A percentile compares a stretch with the other conserved stretches of the same genome.
Conservation (phyloP, 2,888 invertebrate genomes). For the Micoletzkya japonica region DNA sequence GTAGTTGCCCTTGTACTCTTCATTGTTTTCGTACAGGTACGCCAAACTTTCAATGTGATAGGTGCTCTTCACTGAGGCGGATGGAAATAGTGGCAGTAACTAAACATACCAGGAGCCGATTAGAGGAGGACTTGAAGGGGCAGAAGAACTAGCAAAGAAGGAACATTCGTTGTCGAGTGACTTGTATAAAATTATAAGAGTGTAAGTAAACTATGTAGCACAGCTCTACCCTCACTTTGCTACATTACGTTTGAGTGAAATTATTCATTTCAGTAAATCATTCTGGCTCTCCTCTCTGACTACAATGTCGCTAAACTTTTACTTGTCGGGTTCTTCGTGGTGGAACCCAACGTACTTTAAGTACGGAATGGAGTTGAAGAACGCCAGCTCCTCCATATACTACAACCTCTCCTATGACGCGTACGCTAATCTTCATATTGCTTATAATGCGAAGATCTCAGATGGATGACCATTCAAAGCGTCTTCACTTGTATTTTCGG, state of each 20-base stretch:
- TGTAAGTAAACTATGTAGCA: slow-evolving; percentile 6
- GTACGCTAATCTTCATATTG: not conserved
- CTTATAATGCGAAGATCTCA: not conserved
- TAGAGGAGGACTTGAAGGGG: not conserved
- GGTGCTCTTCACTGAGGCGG: too few species aligned
- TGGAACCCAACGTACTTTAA: not conserved
- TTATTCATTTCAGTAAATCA: not conserved
- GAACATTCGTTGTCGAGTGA: not conserved
- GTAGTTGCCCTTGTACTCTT: too few species aligned
- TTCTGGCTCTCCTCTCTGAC: slow-evolving; percentile 20
- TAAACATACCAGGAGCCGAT: slow-evolving; percentile 3
- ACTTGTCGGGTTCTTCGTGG: slow-evolving; percentile 8
- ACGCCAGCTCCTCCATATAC: not conserved
- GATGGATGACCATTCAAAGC: slow-evolving; percentile 14
- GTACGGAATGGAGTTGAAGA: slow-evolving; percentile 4
- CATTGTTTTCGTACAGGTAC: too few species aligned
- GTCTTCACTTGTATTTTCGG: not conserved
- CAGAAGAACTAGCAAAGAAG: not conserved
- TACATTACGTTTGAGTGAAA: not conserved
- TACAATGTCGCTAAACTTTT: slow-evolving; percentile 7
- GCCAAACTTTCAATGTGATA: too few species aligned
- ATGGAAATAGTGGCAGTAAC: too few species aligned
- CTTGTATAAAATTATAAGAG: not conserved
- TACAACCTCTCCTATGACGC: not conserved
- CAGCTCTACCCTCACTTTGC: too few species aligned